Evolutionary conservation across 2,113 vertebrate species (phyloP).

Genomic region (Cygnus atratus): DNA sequence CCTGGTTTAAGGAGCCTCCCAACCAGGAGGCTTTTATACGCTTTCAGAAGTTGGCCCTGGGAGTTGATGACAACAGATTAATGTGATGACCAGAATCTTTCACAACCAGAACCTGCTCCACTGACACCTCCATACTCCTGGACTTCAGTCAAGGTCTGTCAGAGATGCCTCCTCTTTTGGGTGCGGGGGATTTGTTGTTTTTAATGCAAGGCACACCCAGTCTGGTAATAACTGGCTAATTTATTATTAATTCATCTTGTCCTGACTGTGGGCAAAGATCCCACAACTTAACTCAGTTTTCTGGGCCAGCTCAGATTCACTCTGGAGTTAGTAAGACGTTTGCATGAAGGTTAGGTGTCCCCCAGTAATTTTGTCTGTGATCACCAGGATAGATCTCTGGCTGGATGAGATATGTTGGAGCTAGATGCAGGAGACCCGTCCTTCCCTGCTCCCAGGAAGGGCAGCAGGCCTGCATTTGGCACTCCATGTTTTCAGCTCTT

Average conservation of each 20-base stretch:
- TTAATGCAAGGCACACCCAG: constrained; percentile 12
- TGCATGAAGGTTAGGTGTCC: background rate
- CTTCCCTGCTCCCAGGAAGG: background rate
- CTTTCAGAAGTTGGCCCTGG: background rate
- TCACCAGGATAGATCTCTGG: background rate
- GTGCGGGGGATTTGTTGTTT: constrained; percentile 8
- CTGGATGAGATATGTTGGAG: background rate
- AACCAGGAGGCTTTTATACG: background rate
- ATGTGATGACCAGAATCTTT: constrained; percentile 58
- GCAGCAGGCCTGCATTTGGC: background rate
- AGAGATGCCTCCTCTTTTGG: background rate
- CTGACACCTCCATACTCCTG: constrained; percentile 39
- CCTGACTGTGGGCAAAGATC: background rate
- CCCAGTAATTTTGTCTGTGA: background rate
- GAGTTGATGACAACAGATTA: constrained; percentile 29
- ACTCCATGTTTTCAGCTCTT: background rate
- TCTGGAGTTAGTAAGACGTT: accelerated
- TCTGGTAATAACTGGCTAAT: background rate
- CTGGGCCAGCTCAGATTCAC: accelerated
- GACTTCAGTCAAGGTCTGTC: constrained; percentile 24
- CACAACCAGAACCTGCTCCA: constrained; percentile 50
- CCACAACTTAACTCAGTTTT: background rate
- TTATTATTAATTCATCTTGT: background rate
- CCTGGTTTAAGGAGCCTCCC: background rate
- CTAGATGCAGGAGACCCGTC: background rate